These are phyloP conservation scores for Petrolisthes manimaculis DNA, from an alignment of 2,888 invertebrate genomes.

Conservation along the genomic window DNA sequence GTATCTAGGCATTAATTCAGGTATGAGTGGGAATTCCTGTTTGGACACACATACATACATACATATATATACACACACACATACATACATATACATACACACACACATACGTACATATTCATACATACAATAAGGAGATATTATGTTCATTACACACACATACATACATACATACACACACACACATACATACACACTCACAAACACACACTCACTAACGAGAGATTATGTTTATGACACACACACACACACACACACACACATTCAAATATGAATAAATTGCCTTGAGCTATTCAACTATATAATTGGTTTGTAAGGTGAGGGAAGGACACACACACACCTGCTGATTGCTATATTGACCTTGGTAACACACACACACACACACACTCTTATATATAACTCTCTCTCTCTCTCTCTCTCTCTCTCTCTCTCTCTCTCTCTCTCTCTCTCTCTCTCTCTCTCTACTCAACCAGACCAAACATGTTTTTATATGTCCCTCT, in stretches of 20 bases:
- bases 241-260: too few relatives aligned
- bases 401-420: constrained; percentile 4
- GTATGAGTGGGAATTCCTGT: too few relatives aligned
- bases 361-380: too few relatives aligned
- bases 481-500: too few relatives aligned
- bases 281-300: too few relatives aligned
- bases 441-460: constrained; percentile 4
- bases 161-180: not conserved
- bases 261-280: too few relatives aligned
- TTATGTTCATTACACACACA: too few relatives aligned
- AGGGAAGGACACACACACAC: too few relatives aligned
- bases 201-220: not conserved
- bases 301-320: too few relatives aligned
- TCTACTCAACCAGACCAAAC: not conserved
- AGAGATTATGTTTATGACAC: too few relatives aligned
- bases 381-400: too few relatives aligned
- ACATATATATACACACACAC: not conserved
- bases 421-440: not conserved
- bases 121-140: not conserved
- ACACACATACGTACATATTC: not conserved
- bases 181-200: not conserved
- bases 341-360: too few relatives aligned
- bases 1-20: not conserved
- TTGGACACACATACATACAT: not conserved
- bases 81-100: not conserved